Conservation (phyloP, 2,113 vertebrate species). For the Callospermophilus lateralis region DNA sequence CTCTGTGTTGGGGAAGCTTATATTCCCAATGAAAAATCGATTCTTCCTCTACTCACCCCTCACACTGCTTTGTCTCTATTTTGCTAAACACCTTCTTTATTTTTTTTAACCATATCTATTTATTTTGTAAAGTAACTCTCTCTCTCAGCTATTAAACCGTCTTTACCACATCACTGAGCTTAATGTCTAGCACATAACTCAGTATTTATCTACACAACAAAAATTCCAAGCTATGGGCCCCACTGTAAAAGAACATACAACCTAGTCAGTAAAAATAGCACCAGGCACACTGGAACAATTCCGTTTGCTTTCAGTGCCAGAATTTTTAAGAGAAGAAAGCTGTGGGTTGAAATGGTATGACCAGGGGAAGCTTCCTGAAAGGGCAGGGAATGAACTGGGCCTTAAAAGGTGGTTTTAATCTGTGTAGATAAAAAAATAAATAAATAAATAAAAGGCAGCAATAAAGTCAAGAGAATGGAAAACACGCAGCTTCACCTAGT, state of each 20-base stretch:
- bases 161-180: not conserved
- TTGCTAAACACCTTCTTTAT: not conserved
- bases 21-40: not conserved
- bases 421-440: not conserved
- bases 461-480: not conserved
- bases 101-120: not conserved
- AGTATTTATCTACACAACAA: not conserved
- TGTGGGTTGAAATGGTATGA: not conserved
- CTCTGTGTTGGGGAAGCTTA: not conserved
- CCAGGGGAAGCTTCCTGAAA: not conserved
- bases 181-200: not conserved
- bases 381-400: not conserved
- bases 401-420: not conserved
- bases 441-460: not conserved
- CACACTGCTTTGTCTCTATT: not conserved
- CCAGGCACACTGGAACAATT: not conserved
- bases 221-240: not conserved
- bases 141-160: not conserved
- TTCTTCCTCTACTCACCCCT: not conserved
- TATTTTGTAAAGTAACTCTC: not conserved
- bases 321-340: conserved; percentile 7
- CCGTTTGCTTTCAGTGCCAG: not conserved
- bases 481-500: not conserved
- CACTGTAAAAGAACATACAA: not conserved
- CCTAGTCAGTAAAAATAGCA: not conserved